Conservation (phyloP, 2,113 vertebrate genomes). For the Anoplopoma fimbria region DNA sequence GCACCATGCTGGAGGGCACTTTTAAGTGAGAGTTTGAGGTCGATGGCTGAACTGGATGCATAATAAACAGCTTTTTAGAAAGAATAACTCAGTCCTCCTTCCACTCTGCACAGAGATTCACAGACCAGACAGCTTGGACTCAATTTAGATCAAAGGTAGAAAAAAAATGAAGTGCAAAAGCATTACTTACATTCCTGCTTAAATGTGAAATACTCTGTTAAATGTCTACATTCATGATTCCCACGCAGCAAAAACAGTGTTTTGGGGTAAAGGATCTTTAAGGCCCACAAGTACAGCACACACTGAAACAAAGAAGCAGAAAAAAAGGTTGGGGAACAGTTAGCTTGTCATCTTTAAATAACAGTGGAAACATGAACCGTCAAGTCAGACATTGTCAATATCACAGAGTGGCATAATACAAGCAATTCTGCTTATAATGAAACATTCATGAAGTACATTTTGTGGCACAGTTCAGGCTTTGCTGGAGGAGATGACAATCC, state of each 20-base stretch:
- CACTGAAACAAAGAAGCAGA: conserved; percentile 85
- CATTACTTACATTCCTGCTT: conserved; percentile 99
- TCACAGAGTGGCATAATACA: conserved; percentile 30
- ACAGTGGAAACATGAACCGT: conserved; percentile 19
- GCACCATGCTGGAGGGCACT: conserved; percentile 47
- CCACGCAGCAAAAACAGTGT: conserved; percentile 99
- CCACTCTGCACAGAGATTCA: conserved; percentile 9
- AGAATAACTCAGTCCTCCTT: conserved; percentile 59
- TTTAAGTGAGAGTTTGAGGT: conserved; percentile 49
- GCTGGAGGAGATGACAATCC: conserved; percentile 33
- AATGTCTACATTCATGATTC: conserved; percentile 99
- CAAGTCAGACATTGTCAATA: conserved; percentile 37
- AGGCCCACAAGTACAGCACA: conserved; percentile 99
- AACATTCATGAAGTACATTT: conserved; percentile 66
- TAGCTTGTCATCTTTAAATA: conserved; percentile 36
- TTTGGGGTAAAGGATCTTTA: conserved; percentile 99
- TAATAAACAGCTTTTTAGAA: conserved; percentile 65
- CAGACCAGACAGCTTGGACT: conserved; percentile 11
- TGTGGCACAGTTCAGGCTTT: conserved; percentile 12
- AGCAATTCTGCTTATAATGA: conserved; percentile 46
- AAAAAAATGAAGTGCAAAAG: conserved; percentile 1
- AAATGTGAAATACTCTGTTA: conserved; percentile 99
- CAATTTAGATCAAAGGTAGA: conserved; percentile 18
- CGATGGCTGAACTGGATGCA: conserved; percentile 31
- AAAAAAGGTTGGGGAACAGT: conserved; percentile 19